Evolutionary conservation across 2,113 vertebrate species (phyloP).

Genomic region (Muntiacus muntjak): DNA sequence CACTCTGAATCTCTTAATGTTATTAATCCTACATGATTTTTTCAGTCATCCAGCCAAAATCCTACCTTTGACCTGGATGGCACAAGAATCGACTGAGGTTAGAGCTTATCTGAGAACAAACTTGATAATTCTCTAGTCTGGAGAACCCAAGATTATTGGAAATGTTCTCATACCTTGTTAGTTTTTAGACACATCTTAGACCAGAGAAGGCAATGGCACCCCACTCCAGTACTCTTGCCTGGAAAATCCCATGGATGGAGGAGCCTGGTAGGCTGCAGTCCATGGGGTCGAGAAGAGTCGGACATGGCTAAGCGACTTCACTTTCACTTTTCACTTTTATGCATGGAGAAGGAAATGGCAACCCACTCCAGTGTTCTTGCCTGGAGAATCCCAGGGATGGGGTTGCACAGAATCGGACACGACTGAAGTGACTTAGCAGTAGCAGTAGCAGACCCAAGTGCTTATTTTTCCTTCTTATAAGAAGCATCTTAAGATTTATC

Average conservation of each 20-base stretch:
- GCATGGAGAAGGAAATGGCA: too few relatives aligned
- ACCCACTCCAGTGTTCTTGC: too few relatives aligned
- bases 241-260: too few relatives aligned
- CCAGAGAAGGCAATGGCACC: too few relatives aligned
- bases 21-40: neutral
- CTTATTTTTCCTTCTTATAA: neutral
- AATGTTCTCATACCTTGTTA: neutral
- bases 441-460: neutral
- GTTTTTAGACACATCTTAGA: neutral
- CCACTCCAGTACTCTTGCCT: too few relatives aligned
- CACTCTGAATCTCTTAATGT: neutral
- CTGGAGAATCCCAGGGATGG: too few relatives aligned
- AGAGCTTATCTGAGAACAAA: neutral
- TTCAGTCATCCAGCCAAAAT: neutral
- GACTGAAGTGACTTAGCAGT: too few relatives aligned
- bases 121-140: neutral
- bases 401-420: too few relatives aligned
- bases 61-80: neutral
- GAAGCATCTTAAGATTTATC: neutral
- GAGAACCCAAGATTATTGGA: neutral
- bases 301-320: too few relatives aligned
- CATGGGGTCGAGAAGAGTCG: fast-evolving
- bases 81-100: neutral
- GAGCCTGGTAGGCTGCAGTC: too few relatives aligned
- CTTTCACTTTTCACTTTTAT: too few relatives aligned